These are phyloP conservation scores for rat (Rattus norvegicus) DNA, from an alignment of 2,113 vertebrate genomes.

Conservation along the genomic window DNA sequence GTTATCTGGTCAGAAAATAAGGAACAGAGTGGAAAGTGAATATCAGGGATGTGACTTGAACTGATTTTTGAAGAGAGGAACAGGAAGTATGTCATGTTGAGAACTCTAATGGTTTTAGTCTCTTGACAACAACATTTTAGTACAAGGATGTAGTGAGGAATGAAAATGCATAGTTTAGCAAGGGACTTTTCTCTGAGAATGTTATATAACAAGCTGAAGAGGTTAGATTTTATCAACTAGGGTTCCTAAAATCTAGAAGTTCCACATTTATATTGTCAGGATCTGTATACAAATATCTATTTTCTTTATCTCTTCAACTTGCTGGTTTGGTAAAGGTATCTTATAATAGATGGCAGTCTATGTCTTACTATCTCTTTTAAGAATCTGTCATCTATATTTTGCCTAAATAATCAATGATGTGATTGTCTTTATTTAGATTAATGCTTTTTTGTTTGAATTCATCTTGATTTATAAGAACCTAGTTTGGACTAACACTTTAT, in stretches of 20 bases:
- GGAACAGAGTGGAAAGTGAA: not conserved
- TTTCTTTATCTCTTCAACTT: not conserved
- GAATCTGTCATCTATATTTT: not conserved
- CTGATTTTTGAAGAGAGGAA: not conserved
- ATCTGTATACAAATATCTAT: not conserved
- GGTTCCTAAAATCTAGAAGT: not conserved
- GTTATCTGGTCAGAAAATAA: not conserved
- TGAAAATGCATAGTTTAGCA: not conserved
- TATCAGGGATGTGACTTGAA: not conserved
- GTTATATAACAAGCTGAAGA: not conserved
- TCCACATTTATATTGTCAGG: not conserved
- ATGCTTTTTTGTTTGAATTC: conserved; percentile 6
- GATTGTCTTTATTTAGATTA: not conserved
- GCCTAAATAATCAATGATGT: not conserved
- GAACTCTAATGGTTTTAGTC: not conserved
- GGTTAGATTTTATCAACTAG: not conserved
- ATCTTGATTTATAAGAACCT: not conserved
- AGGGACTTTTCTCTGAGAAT: not conserved
- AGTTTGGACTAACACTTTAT: conserved; percentile 11
- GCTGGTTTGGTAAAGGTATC: not conserved
- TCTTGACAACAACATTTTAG: not conserved
- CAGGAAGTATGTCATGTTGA: not conserved
- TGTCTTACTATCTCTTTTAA: not conserved
- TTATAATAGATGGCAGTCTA: not conserved
- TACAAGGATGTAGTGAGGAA: not conserved